Evolutionary conservation across 1,140 invertebrate species (phyloP).

Genomic region (Zelostemma sp.): DNA sequence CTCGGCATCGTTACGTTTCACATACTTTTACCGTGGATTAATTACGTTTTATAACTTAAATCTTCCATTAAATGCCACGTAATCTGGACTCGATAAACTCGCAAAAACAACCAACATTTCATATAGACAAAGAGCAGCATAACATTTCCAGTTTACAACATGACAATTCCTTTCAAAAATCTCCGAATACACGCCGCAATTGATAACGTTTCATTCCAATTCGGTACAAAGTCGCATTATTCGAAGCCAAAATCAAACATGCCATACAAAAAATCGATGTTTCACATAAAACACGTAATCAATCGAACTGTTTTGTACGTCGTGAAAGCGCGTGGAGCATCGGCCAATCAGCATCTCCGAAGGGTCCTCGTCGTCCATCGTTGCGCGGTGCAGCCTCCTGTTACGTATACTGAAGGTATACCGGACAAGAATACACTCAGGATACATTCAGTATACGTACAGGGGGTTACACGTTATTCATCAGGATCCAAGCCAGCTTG

Average conservation of each 20-base stretch:
- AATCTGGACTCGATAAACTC: too few species aligned
- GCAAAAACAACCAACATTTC: too few species aligned
- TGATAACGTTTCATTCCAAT: too few species aligned
- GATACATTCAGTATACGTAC: constrained; percentile 99
- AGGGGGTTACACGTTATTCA: constrained; percentile 84
- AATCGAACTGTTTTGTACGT: neutral
- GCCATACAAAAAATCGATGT: neutral
- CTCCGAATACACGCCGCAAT: too few species aligned
- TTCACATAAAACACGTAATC: neutral
- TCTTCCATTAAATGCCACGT: too few species aligned
- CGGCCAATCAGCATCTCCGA: neutral
- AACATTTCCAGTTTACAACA: too few species aligned
- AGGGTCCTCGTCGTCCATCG: constrained; percentile 63
- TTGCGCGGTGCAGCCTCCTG: constrained; percentile 88
- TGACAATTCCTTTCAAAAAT: too few species aligned
- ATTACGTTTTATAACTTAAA: neutral
- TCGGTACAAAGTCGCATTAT: too few species aligned
- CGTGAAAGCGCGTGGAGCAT: neutral
- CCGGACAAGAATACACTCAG: constrained; percentile 97
- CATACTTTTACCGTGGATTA: neutral
- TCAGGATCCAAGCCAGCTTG: constrained; percentile 29
- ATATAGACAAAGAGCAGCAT: too few species aligned
- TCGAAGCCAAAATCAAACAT: neutral
- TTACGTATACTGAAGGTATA: constrained; percentile 99
- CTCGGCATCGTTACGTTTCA: too few species aligned